Evolutionary conservation across 2,113 vertebrate genomes (phyloP).

Genomic region (Aplodontia rufa): DNA sequence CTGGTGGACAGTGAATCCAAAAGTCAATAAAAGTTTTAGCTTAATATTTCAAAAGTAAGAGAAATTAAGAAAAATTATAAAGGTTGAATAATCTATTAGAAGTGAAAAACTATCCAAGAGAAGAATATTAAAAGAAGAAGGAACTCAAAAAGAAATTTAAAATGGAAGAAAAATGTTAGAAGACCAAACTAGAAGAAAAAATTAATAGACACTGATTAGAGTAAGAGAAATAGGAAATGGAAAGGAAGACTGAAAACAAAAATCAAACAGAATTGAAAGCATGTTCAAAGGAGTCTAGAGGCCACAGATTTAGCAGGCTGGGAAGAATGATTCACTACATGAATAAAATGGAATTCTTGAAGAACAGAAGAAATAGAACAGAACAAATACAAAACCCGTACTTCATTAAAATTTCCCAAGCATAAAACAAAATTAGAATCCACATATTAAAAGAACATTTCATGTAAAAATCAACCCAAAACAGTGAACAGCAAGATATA

Average conservation of each 20-base stretch:
- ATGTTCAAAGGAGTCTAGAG: background rate
- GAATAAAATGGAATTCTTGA: background rate
- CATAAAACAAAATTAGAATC: background rate
- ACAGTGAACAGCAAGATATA: conserved; percentile 17
- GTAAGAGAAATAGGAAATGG: conserved; percentile 10
- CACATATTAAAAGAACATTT: background rate
- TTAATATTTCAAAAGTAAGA: conserved; percentile 2
- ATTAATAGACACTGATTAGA: background rate
- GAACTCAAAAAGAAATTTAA: background rate
- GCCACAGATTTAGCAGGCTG: background rate
- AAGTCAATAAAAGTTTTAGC: background rate
- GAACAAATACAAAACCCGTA: background rate
- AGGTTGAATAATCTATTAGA: background rate
- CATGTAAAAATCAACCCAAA: background rate
- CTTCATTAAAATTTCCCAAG: conserved; percentile 18
- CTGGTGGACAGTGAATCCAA: background rate
- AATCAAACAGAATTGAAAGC: background rate
- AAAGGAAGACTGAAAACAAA: background rate
- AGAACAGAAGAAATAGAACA: conserved; percentile 15
- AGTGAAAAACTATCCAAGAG: background rate
- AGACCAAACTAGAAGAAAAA: background rate
- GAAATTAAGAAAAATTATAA: background rate
- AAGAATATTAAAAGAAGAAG: background rate
- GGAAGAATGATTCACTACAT: background rate
- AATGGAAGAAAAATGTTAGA: background rate